Conservation (phyloP, 2,113 vertebrate genomes). For the Dascyllus trimaculatus region DNA sequence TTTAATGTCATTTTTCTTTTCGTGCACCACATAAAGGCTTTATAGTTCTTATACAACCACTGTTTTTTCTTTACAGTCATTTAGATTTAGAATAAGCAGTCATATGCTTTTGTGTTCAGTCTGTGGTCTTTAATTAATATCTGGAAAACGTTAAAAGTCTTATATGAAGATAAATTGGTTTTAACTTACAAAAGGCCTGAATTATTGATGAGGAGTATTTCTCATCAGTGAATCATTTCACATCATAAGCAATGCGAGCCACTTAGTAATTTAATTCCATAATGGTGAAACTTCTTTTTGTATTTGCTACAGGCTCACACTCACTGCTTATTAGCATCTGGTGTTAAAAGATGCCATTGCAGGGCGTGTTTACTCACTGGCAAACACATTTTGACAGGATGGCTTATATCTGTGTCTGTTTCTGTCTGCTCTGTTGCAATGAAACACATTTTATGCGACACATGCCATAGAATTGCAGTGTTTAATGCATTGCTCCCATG, state of each 20-base stretch:
- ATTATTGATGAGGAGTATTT: constrained; percentile 42
- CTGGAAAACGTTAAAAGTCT: background rate
- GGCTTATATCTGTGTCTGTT: background rate
- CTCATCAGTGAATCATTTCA: constrained; percentile 22
- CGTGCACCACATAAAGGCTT: background rate
- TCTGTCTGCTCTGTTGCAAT: background rate
- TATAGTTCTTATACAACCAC: background rate
- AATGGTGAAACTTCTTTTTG: background rate
- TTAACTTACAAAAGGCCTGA: constrained; percentile 16
- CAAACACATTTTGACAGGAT: background rate
- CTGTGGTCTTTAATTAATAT: background rate
- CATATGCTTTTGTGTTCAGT: background rate
- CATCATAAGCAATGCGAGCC: constrained; percentile 18
- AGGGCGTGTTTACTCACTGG: background rate
- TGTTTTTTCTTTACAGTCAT: background rate
- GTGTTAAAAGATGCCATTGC: background rate
- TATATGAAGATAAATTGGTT: constrained; percentile 1
- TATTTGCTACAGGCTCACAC: constrained; percentile 19
- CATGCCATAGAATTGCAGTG: background rate
- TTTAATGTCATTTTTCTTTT: background rate
- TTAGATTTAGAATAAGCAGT: no score
- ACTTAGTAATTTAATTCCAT: constrained; percentile 12
- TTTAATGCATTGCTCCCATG: constrained; percentile 3
- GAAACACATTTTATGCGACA: constrained; percentile 12
- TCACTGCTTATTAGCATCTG: background rate